Percentiles rank a stretch among this genome's conserved stretches.
Conservation (phyloP, 2,888 invertebrate species). For the Ectobius pallidus region DNA sequence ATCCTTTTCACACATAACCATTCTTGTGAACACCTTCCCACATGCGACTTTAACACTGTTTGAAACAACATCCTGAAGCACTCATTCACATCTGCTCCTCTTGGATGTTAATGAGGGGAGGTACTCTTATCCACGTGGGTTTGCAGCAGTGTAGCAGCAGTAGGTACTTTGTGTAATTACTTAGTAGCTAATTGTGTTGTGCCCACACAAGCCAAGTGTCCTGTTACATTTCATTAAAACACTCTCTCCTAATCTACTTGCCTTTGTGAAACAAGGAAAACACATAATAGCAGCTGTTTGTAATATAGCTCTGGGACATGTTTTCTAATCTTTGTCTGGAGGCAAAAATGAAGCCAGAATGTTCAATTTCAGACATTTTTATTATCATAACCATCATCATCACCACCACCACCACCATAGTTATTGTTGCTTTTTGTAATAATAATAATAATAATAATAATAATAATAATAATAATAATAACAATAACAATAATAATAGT, state of each 20-base stretch:
- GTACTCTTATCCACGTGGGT: neutral
- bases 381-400: too few relatives aligned
- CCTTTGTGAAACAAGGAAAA: neutral
- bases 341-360: too few relatives aligned
- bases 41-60: neutral
- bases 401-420: too few relatives aligned
- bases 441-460: too few relatives aligned
- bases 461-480: too few relatives aligned
- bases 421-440: too few relatives aligned
- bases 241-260: neutral
- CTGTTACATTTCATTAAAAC: neutral
- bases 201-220: neutral
- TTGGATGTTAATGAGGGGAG: neutral
- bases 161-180: conserved; percentile 3
- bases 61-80: neutral
- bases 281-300: neutral
- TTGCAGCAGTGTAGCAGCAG: neutral
- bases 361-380: too few relatives aligned
- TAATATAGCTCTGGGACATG: too few relatives aligned
- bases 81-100: neutral
- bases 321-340: too few relatives aligned
- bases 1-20: neutral
- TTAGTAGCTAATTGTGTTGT: neutral
- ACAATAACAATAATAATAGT: too few relatives aligned
- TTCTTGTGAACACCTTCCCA: conserved; percentile 9